Evolutionary conservation across 1,140 invertebrate species (phyloP).

Genomic region (Drosophila quadrilineata): DNA sequence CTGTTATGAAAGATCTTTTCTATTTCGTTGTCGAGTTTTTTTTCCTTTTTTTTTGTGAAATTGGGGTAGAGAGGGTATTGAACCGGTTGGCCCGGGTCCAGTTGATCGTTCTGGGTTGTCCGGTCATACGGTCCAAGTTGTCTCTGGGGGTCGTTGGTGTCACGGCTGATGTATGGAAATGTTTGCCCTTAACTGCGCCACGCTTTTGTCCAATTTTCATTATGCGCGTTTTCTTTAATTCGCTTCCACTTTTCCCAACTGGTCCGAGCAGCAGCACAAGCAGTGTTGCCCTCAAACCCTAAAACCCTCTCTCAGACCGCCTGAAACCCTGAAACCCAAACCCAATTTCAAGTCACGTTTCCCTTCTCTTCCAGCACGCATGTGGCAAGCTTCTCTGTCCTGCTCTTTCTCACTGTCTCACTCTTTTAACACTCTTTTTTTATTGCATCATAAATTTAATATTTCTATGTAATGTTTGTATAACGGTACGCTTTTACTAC

Average conservation of each 20-base stretch:
- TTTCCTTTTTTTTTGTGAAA: constrained; percentile 26
- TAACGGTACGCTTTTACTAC: constrained; percentile 75
- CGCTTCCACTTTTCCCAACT: constrained; percentile 33
- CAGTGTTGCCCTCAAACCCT: too few relatives aligned
- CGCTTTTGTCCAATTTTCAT: constrained; percentile 50
- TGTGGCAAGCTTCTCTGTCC: constrained; percentile 26
- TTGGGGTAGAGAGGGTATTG: constrained; percentile 24
- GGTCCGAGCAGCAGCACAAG: background rate
- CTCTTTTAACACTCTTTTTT: constrained; percentile 73
- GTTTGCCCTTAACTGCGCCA: constrained; percentile 2
- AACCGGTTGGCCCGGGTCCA: constrained; percentile 43
- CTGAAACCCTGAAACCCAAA: constrained; percentile 3
- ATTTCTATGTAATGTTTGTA: constrained; percentile 80
- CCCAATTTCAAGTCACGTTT: constrained; percentile 47
- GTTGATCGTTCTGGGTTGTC: too few relatives aligned
- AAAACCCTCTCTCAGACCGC: background rate
- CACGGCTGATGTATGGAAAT: constrained; percentile 15
- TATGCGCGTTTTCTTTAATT: constrained; percentile 50
- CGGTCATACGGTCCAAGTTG: constrained; percentile 8
- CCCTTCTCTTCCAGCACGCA: constrained; percentile 38
- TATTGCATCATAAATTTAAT: constrained; percentile 80
- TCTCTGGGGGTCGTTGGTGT: constrained; percentile 15
- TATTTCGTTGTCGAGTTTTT: too few relatives aligned
- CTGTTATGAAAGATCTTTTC: too few relatives aligned
- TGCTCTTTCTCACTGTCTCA: background rate